Evolutionary conservation across 2,797 vertebrate species (phyloP).

Genomic region (Melanotaenia boesemani): DNA sequence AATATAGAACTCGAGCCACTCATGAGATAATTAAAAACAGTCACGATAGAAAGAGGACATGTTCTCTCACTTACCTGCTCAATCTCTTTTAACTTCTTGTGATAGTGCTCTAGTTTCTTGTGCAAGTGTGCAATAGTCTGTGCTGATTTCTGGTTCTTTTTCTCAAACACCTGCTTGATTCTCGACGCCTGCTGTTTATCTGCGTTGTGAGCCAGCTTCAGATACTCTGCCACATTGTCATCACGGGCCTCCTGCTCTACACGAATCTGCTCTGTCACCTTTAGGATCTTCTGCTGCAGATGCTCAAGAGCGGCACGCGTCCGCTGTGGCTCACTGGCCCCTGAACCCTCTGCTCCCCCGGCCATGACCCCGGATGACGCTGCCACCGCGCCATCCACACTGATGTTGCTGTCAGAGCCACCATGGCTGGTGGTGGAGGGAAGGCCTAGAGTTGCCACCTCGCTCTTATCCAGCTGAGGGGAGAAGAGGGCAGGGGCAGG

Average conservation of each 20-base stretch:
- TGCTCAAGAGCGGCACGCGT: conserved; percentile 94
- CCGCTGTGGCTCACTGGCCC: conserved; percentile 89
- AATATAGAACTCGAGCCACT: conserved; percentile 25
- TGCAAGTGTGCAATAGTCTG: conserved; percentile 98
- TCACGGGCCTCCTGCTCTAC: conserved; percentile 98
- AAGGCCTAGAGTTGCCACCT: conserved; percentile 86
- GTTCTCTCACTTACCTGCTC: conserved; percentile 84
- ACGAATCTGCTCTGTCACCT: conserved; percentile 98
- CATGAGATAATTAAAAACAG: conserved; percentile 21
- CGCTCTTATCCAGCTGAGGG: conserved; percentile 93
- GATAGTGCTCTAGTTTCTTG: conserved; percentile 98
- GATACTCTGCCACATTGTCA: conserved; percentile 97
- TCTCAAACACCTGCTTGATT: conserved; percentile 99
- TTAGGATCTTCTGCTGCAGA: conserved; percentile 98
- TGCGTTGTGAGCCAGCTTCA: conserved; percentile 96
- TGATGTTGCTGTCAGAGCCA: conserved; percentile 91
- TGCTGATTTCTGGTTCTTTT: conserved; percentile 99
- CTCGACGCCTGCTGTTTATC: conserved; percentile 96
- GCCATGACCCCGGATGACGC: conserved; percentile 68
- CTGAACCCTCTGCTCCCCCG: conserved; percentile 80
- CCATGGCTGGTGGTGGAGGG: conserved; percentile 88
- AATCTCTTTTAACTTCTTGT: conserved; percentile 95
- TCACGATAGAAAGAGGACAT: neutral
- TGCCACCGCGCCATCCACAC: conserved; percentile 86
- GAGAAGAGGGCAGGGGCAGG: conserved; percentile 23